Evolutionary conservation across 2,888 invertebrate species (phyloP).

Genomic region (Eupsilia transversa): DNA sequence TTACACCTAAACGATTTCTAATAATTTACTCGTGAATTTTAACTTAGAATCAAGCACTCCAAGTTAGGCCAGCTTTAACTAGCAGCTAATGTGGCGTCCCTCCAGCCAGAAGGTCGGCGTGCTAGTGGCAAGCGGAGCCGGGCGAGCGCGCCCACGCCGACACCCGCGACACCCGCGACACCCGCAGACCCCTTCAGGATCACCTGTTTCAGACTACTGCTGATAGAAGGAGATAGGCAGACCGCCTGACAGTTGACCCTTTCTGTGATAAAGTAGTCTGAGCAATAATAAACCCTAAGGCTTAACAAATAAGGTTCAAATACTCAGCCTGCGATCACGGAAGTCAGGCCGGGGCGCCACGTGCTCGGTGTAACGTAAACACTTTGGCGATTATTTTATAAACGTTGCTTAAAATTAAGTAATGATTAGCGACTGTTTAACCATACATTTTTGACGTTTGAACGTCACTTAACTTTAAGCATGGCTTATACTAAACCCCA

Average conservation of each 20-base stretch:
- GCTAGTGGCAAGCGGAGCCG: conserved; percentile 51
- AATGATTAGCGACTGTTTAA: too few species aligned
- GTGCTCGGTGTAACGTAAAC: conserved; percentile 67
- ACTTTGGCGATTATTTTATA: too few species aligned
- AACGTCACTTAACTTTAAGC: too few species aligned
- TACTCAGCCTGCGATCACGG: conserved; percentile 9
- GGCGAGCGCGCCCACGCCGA: conserved; percentile 49
- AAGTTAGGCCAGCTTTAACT: conserved; percentile 11
- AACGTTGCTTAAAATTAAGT: too few species aligned
- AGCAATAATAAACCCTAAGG: conserved; percentile 22
- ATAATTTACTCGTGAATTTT: conserved; percentile 22
- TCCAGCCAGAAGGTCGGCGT: conserved; percentile 64
- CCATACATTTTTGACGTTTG: too few species aligned
- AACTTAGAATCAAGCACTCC: conserved; percentile 4
- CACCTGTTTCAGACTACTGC: conserved; percentile 59
- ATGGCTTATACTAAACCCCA: too few species aligned
- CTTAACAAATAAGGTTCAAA: conserved; percentile 16
- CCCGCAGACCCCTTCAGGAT: conserved; percentile 66
- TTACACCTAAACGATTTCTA: conserved; percentile 1
- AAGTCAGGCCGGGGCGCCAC: conserved; percentile 62
- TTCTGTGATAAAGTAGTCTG: conserved; percentile 30
- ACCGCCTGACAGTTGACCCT: conserved; percentile 58
- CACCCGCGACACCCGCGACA: conserved; percentile 36
- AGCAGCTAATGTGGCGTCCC: conserved; percentile 55
- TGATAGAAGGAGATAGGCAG: conserved; percentile 60